Conservation (phyloP, 2,797 vertebrate genomes). For the Allobates femoralis region DNA sequence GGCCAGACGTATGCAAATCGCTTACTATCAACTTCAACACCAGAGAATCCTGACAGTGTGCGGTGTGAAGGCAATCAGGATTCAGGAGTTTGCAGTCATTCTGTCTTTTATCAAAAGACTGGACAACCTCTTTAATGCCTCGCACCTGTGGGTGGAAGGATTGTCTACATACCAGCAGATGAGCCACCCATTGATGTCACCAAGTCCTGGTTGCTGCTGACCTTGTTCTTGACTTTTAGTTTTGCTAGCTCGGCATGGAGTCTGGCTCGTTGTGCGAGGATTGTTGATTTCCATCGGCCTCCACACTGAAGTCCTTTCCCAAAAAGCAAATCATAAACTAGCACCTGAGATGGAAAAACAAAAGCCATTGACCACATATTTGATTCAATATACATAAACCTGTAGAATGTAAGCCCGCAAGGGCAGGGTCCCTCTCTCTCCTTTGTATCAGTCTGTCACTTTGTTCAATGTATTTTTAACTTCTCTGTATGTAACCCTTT, state of each 20-base stretch:
- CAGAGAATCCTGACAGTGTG: too few relatives aligned
- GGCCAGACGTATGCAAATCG: too few relatives aligned
- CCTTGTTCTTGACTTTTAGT: conserved; percentile 86
- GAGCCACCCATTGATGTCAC: conserved; percentile 66
- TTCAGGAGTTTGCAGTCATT: too few relatives aligned
- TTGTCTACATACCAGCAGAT: conserved; percentile 62
- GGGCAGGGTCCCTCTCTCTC: too few relatives aligned
- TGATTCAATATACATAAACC: background rate
- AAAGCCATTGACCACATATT: background rate
- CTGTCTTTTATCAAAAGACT: too few relatives aligned
- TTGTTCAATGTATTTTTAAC: too few relatives aligned
- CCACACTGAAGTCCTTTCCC: conserved; percentile 90
- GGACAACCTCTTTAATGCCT: background rate
- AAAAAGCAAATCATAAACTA: conserved; percentile 91
- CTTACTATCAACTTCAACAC: too few relatives aligned
- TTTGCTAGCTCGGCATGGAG: conserved; percentile 88
- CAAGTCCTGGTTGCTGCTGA: conserved; percentile 88
- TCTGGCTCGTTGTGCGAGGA: conserved; percentile 82
- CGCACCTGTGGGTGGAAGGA: too few relatives aligned
- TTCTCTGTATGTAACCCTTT: too few relatives aligned
- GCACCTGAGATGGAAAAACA: conserved; percentile 73
- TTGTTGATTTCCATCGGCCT: conserved; percentile 83
- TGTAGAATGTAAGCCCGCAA: too few relatives aligned
- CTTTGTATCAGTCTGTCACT: too few relatives aligned
- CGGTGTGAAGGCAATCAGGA: too few relatives aligned